Percentiles rank a stretch among this genome's conserved stretches.
phyloP scores from a whole-genome alignment of 2,113 vertebrate genomes.

The Baryphthengus martii region DNA sequence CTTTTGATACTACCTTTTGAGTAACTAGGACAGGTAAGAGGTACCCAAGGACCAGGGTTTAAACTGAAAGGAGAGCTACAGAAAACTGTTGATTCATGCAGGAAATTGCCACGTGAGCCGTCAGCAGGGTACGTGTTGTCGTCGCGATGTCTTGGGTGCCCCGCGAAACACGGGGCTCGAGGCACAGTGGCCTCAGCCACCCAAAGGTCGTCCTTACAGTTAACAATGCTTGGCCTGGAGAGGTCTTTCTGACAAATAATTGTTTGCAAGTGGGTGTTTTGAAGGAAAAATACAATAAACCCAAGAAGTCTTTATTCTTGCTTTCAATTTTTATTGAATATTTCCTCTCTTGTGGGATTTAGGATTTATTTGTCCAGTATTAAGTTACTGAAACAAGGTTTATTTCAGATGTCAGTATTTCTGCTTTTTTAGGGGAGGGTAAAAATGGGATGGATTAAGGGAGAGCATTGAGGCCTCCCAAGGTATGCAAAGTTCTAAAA shows the following conservation, averaged over 20 bases:
- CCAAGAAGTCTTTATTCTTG: neutral
- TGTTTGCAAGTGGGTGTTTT: neutral
- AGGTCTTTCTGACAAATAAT: neutral
- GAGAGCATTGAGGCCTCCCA: neutral
- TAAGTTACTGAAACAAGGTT: neutral
- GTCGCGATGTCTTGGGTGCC: neutral
- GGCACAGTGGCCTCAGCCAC: neutral
- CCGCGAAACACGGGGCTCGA: neutral
- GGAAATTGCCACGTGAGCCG: neutral
- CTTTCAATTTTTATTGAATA: neutral
- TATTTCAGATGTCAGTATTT: neutral
- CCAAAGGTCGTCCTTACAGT: neutral
- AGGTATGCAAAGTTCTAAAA: neutral
- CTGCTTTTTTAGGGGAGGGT: neutral
- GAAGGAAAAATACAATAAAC: neutral
- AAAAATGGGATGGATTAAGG: neutral
- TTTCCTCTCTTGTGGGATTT: neutral
- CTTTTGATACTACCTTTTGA: neutral
- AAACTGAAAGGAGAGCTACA: neutral
- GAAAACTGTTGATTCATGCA: neutral
- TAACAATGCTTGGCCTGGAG: neutral
- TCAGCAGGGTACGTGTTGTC: neutral
- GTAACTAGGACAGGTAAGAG: neutral
- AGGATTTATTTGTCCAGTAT: neutral
- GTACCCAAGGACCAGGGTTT: neutral